These are phyloP conservation scores for Ecdyonurus torrentis DNA, from an alignment of 2,888 invertebrate genomes.

Conservation along the genomic window DNA sequence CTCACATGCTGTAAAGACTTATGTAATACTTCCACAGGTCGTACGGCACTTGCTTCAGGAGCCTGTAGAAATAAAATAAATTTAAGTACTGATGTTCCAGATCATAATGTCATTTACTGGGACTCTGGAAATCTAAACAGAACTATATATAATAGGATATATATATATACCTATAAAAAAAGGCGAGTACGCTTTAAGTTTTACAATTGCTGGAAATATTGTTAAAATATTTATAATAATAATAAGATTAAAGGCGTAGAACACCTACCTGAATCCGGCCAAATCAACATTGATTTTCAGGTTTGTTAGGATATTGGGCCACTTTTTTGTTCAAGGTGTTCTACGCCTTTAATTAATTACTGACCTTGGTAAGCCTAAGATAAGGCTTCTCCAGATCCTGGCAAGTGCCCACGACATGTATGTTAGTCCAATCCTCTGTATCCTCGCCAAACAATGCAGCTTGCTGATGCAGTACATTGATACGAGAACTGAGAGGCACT, in stretches of 20 bases:
- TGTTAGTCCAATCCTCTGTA: conserved; percentile 60
- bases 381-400: conserved; percentile 91
- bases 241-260: no score
- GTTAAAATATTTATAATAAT: conserved; percentile 3
- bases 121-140: no score
- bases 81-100: no score
- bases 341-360: conserved; percentile 15
- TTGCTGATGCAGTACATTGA: not conserved
- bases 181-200: no score
- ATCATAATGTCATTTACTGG: no score
- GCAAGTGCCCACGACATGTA: conserved; percentile 89
- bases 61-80: conserved; percentile 51
- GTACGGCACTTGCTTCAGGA: conserved; percentile 77
- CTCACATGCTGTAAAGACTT: conserved; percentile 82
- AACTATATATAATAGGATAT: no score
- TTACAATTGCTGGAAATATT: no score
- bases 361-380: conserved; percentile 68
- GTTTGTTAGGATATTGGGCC: no score
- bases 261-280: conserved; percentile 5
- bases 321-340: no score
- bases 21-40: conserved; percentile 73
- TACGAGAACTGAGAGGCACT: not conserved
- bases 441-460: conserved; percentile 31
- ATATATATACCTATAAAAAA: no score
- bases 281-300: no score